phyloP scores from a whole-genome alignment of 2,113 vertebrate species.

The Artemisiospiza belli region DNA sequence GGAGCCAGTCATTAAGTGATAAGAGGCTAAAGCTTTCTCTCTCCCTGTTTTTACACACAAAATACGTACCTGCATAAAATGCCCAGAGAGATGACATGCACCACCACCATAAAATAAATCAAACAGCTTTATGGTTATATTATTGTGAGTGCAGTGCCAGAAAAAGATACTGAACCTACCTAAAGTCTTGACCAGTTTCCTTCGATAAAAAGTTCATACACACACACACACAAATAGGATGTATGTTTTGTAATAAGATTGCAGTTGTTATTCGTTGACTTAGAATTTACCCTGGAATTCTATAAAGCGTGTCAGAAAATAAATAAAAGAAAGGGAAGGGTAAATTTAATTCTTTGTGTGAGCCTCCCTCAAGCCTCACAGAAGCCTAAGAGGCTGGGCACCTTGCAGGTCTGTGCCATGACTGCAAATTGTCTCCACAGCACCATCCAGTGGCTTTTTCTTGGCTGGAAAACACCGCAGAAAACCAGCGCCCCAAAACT shows the following conservation, averaged over 20 bases:
- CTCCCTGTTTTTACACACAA: neutral
- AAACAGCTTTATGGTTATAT: neutral
- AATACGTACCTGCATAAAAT: neutral
- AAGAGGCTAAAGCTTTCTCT: neutral
- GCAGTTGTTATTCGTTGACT: neutral
- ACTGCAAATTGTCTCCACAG: conserved; percentile 47
- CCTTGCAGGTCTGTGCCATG: neutral
- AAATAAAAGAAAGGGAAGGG: neutral
- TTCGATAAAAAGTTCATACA: neutral
- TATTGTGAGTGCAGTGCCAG: neutral
- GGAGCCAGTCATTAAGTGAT: neutral
- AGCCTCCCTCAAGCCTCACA: neutral
- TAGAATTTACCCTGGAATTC: neutral
- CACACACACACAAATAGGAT: neutral
- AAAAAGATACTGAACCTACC: neutral
- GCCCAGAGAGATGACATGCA: neutral
- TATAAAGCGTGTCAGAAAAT: neutral
- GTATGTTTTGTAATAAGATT: neutral
- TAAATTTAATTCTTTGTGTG: neutral
- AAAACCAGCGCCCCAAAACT: neutral
- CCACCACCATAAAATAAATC: neutral
- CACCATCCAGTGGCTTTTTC: conserved; percentile 20
- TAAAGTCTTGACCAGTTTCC: neutral
- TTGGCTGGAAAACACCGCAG: neutral
- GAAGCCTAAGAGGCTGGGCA: neutral